Base-by-base conservation (phyloP, 2,888 invertebrate genomes). In the Tenodera sinensis region DNA sequence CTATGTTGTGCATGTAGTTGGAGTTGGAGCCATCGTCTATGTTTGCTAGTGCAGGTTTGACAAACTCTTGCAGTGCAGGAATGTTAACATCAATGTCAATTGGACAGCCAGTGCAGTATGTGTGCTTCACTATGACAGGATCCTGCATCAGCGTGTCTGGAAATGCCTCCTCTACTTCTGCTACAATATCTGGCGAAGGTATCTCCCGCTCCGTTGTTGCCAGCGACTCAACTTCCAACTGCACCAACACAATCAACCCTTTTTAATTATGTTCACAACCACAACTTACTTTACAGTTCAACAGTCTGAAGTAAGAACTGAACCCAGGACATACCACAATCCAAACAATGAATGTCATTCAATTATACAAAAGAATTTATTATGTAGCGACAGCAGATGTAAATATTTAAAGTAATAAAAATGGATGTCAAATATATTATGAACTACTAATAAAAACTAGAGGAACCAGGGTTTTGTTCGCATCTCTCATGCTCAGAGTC, bases 31-130 rank as follows among this genome's bases (percentile, higher is more conserved):
- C 34, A 30, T 91, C 89, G 14, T 91, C 91, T 28, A 91, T 91
- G 12, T 83, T 88, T 6, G 91, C 91, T 27, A 92, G 91, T 3
- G 92, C 92, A 87, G 91, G 91, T 12, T 90, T 87, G 25, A 91
- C 91, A 82, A 92, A 90, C 28, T 91, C 90, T 86, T 91, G 89
- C 42, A 92, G 90, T 81, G 91, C 91, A 15, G 90, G 89, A 88
- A 91, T 90, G 71, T 91, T 90, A 9, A 90, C 87, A 87, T 92
- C 90, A 25, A 91, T 90, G 71, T 91, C 91, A 25, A 83, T 87
- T 0, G 91, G 90, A 90, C 92, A 92, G 9, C 92, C 92, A 28
- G 90, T 85, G 83, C 92, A 92, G 15, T 89, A 89, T 1, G 91
- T 90, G 15, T 88, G 89, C 27, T 90, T 90, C n/a, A 90, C 90